A percentile compares a stretch with the other conserved stretches of the same genome.
phyloP scores from a whole-genome alignment of 2,797 vertebrate genomes.

The Epinephelus awoara region DNA sequence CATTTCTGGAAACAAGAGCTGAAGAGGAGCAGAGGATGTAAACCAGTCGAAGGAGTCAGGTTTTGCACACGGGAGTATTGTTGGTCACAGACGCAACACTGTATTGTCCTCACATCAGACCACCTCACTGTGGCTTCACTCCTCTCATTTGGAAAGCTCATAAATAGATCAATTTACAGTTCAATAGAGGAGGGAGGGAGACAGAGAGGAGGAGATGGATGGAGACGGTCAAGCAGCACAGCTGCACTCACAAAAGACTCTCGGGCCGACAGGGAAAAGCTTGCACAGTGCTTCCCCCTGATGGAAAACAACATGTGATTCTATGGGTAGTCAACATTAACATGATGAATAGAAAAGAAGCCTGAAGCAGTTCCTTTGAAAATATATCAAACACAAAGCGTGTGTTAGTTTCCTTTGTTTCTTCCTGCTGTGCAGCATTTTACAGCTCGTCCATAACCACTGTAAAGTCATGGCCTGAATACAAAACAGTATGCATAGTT shows the following conservation, averaged over 20 bases:
- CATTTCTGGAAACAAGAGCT: slow-evolving; percentile 13
- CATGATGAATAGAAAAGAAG: slow-evolving; percentile 22
- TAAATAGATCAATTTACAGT: slow-evolving; percentile 29
- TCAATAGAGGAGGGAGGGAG: slow-evolving; percentile 19
- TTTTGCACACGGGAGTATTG: slow-evolving; percentile 10
- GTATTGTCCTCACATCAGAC: slow-evolving; percentile 4
- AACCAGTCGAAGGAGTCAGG: slow-evolving; percentile 24
- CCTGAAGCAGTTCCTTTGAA: slow-evolving; percentile 42
- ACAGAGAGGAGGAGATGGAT: slow-evolving; percentile 20
- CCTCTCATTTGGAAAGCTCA: slow-evolving; percentile 32
- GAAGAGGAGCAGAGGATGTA: slow-evolving; percentile 24
- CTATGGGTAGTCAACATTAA: slow-evolving; percentile 18
- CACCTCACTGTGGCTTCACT: slow-evolving; percentile 9
- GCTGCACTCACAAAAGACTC: slow-evolving; percentile 45
- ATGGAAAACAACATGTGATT: slow-evolving; percentile 32
- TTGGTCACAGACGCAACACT: slow-evolving; percentile 11
- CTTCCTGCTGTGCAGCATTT: slow-evolving; percentile 39
- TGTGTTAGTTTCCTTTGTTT: slow-evolving; percentile 18
- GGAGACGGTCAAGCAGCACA: slow-evolving; percentile 23
- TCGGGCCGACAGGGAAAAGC: not conserved
- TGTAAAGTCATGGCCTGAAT: slow-evolving; percentile 1
- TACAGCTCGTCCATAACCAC: slow-evolving; percentile 8
- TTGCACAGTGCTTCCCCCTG: slow-evolving; percentile 47
- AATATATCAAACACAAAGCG: slow-evolving; percentile 35
- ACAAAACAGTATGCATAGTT: slow-evolving; percentile 1